A percentile compares a stretch with the other conserved stretches of the same genome.
phyloP scores from a whole-genome alignment of 2,797 vertebrate species.

The Champsocephalus esox region DNA sequence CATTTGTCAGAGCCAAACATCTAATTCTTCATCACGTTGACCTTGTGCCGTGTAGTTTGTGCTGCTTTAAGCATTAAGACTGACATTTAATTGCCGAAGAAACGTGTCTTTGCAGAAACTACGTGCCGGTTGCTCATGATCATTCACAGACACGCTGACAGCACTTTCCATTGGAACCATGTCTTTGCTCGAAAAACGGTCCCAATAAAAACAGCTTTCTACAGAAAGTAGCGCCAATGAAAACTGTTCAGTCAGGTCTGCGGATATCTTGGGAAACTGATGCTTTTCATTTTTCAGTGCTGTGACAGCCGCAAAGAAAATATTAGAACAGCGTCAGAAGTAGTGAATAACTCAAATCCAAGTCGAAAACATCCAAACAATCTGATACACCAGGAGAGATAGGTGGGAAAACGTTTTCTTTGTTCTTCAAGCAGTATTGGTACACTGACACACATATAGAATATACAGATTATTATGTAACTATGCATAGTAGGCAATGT shows the following conservation, averaged over 20 bases:
- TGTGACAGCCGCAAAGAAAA: background rate
- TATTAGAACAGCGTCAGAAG: constrained; percentile 15
- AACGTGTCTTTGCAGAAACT: constrained; percentile 12
- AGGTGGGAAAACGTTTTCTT: background rate
- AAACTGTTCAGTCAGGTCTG: constrained; percentile 38
- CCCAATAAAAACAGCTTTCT: constrained; percentile 31
- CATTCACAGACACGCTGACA: constrained; percentile 2
- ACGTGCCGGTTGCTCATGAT: background rate
- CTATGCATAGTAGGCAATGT: background rate
- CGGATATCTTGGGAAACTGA: constrained; percentile 30
- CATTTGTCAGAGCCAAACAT: background rate
- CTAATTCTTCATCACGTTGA: background rate
- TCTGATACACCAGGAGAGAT: background rate
- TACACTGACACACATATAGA: background rate
- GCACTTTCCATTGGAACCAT: constrained; percentile 21
- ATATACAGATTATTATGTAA: background rate
- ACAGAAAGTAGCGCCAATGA: constrained; percentile 12
- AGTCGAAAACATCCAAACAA: background rate
- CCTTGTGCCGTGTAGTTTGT: background rate
- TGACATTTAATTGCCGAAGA: background rate
- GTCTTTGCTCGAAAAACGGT: constrained; percentile 17
- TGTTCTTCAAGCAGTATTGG: background rate
- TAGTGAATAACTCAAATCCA: constrained; percentile 6
- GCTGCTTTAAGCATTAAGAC: constrained; percentile 1
- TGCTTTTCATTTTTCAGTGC: constrained; percentile 5